phyloP scores from a whole-genome alignment of 2,888 invertebrate genomes.

The Leptinotarsa tumamoca region DNA sequence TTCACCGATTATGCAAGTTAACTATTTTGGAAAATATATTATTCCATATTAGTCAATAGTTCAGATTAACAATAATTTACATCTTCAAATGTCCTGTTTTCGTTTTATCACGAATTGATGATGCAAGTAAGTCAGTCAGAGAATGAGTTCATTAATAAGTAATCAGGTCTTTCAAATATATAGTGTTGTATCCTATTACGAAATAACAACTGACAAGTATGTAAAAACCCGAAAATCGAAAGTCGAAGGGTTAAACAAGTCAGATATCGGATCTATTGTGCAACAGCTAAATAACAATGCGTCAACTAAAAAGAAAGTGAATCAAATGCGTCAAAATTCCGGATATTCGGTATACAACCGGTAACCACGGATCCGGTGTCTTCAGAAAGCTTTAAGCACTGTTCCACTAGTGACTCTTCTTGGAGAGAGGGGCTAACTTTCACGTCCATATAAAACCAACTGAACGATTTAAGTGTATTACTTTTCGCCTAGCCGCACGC shows the following conservation, averaged over 20 bases:
- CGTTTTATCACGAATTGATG: too few species aligned
- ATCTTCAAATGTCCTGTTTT: too few species aligned
- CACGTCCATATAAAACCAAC: slow-evolving; percentile 67
- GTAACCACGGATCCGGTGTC: slow-evolving; percentile 55
- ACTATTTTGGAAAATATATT: too few species aligned
- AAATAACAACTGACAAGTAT: slow-evolving; percentile 1
- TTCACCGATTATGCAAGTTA: too few species aligned
- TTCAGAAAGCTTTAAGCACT: slow-evolving; percentile 55
- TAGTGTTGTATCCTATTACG: slow-evolving; percentile 1
- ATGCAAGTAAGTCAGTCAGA: too few species aligned
- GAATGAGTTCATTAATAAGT: too few species aligned
- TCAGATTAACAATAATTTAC: too few species aligned
- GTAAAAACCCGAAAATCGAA: slow-evolving; percentile 45
- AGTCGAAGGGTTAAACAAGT: slow-evolving; percentile 51
- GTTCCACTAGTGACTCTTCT: slow-evolving; percentile 58
- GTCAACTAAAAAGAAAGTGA: slow-evolving; percentile 59
- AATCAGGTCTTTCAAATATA: background rate
- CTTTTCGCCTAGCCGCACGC: slow-evolving; percentile 60
- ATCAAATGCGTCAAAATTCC: slow-evolving; percentile 57
- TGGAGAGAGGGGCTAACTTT: slow-evolving; percentile 66
- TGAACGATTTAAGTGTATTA: slow-evolving; percentile 66
- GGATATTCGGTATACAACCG: slow-evolving; percentile 53
- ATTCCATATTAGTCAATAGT: too few species aligned
- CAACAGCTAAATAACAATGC: slow-evolving; percentile 51
- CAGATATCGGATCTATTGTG: slow-evolving; percentile 53